Evolutionary conservation across 1,140 invertebrate genomes (phyloP).

Genomic region (Drosophila pandora): DNA sequence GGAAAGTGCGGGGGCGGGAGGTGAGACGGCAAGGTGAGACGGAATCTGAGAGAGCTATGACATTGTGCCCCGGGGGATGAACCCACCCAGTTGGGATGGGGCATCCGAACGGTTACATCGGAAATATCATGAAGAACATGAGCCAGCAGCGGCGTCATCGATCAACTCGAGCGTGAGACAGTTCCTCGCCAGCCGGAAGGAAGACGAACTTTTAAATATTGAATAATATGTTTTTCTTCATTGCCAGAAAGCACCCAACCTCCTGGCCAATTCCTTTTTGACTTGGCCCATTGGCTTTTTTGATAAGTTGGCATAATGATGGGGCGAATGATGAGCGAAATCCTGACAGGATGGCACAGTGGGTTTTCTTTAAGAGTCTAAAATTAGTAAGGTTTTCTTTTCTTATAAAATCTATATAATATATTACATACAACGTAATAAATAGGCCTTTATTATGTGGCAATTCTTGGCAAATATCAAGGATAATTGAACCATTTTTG

Average conservation of each 20-base stretch:
- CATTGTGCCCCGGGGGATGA: slow-evolving; percentile 37
- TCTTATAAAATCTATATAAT: neutral
- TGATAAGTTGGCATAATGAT: slow-evolving; percentile 33
- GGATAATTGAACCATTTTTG: neutral
- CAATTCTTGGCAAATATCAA: neutral
- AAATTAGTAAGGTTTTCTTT: neutral
- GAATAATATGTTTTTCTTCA: slow-evolving; percentile 63
- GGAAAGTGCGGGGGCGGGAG: slow-evolving; percentile 56
- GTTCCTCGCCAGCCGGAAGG: slow-evolving; percentile 33
- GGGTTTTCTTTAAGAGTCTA: neutral
- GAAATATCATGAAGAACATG: slow-evolving; percentile 1
- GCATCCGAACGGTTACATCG: neutral
- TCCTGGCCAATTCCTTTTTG: slow-evolving; percentile 23
- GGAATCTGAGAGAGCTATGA: slow-evolving; percentile 16
- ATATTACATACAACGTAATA: neutral
- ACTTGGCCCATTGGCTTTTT: slow-evolving; percentile 16
- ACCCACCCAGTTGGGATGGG: slow-evolving; percentile 2
- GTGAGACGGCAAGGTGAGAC: slow-evolving; percentile 28
- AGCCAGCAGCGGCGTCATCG: slow-evolving; percentile 48
- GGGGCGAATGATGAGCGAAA: slow-evolving; percentile 40
- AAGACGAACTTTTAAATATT: slow-evolving; percentile 68
- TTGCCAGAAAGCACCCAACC: neutral
- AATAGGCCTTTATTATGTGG: neutral
- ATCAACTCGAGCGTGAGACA: slow-evolving; percentile 66
- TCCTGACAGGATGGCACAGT: slow-evolving; percentile 18